Percentiles rank a stretch among this genome's conserved stretches.
These are phyloP conservation scores for Saguinus midas DNA, from an alignment of 2,113 vertebrate genomes.

Conservation along the genomic window DNA sequence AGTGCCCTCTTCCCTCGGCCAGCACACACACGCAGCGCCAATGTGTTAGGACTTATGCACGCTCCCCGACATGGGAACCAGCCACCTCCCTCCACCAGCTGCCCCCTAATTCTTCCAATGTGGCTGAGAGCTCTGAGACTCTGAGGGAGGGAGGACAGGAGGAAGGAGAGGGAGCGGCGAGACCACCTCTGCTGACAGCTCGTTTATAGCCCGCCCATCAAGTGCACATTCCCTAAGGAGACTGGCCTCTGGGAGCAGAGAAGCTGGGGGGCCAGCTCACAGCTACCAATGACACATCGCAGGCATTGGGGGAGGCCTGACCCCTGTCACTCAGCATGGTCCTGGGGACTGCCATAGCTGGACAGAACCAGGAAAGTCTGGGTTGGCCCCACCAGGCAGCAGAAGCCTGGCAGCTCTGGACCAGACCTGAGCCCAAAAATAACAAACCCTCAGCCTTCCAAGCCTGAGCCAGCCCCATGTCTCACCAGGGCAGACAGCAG, in stretches of 20 bases:
- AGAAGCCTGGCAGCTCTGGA: neutral
- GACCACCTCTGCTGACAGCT: constrained; percentile 69
- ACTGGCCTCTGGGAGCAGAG: neutral
- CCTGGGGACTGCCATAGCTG: neutral
- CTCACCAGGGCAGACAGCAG: neutral
- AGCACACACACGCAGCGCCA: neutral
- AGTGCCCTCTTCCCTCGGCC: neutral
- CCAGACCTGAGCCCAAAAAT: neutral
- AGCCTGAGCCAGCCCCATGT: neutral
- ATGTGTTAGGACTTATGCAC: constrained; percentile 69
- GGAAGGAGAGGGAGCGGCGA: neutral
- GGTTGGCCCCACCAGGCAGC: neutral
- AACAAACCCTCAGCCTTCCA: neutral
- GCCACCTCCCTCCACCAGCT: constrained; percentile 46
- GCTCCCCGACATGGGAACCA: constrained; percentile 53
- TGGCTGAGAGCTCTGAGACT: constrained; percentile 43
- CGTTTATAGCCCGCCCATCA: constrained; percentile 43
- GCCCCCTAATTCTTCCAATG: constrained; percentile 72
- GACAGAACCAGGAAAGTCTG: neutral
- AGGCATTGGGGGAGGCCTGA: constrained; percentile 40
- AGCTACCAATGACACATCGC: constrained; percentile 41
- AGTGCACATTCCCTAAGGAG: neutral
- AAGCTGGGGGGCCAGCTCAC: neutral
- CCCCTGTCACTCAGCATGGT: constrained; percentile 27
- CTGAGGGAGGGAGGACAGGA: neutral